Percentiles rank a stretch among this genome's conserved stretches.
phyloP scores from a whole-genome alignment of 2,888 invertebrate species.

The Criorhina ranunculi region DNA sequence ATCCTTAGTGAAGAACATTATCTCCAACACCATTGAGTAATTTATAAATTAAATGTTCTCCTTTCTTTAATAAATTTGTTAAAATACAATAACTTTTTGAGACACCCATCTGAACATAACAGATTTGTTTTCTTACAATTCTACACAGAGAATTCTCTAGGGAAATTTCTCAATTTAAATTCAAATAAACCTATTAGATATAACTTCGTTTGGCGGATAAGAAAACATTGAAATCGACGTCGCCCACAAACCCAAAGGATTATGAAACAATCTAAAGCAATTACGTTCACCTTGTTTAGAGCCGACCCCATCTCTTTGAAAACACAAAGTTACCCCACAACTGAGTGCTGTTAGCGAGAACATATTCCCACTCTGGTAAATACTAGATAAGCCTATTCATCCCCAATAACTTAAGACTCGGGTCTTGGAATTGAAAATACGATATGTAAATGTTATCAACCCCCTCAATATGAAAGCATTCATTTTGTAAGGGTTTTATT shows the following conservation, averaged over 20 bases:
- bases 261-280: constrained; percentile 72
- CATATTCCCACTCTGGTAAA: constrained; percentile 68
- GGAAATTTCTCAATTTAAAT: constrained; percentile 59
- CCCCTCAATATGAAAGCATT: constrained; percentile 54
- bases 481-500: constrained; percentile 22
- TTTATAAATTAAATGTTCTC: no score
- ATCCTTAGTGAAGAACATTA: no score
- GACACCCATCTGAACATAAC: not conserved
- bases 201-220: constrained; percentile 52
- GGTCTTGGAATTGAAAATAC: constrained; percentile 63
- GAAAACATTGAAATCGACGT: constrained; percentile 62
- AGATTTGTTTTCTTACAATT: not conserved
- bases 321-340: constrained; percentile 23
- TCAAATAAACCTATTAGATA: constrained; percentile 61
- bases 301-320: constrained; percentile 23
- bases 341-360: constrained; percentile 35
- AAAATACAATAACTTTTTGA: no score
- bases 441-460: constrained; percentile 65
- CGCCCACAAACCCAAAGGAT: constrained; percentile 61
- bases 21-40: no score
- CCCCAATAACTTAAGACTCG: constrained; percentile 66
- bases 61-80: not conserved
- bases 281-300: constrained; percentile 58
- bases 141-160: constrained; percentile 18
- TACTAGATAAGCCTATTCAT: constrained; percentile 71